phyloP scores from a whole-genome alignment of 2,888 invertebrate species.

The Pseudolycoriella hygida region DNA sequence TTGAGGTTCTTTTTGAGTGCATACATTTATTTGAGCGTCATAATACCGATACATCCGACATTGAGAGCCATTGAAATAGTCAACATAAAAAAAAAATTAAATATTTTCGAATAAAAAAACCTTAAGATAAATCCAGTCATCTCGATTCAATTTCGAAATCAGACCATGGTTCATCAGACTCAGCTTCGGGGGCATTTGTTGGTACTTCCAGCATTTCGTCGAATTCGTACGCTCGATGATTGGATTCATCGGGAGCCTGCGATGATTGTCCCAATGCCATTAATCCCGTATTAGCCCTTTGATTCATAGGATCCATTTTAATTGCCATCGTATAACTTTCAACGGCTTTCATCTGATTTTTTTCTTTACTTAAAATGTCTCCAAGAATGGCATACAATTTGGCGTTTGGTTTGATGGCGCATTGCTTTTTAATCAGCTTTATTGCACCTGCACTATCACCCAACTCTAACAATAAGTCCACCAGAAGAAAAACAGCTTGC shows the following conservation, averaged over 20 bases:
- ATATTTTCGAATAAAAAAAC: too few species aligned
- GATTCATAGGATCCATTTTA: slow-evolving; percentile 23
- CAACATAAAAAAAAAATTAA: too few species aligned
- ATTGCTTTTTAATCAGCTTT: slow-evolving; percentile 45
- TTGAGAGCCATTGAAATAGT: background rate
- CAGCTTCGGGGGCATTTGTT: slow-evolving; percentile 29
- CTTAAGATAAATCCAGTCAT: too few species aligned
- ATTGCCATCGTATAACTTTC: slow-evolving; percentile 25
- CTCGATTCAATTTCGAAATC: slow-evolving; percentile 36
- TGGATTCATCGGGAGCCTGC: slow-evolving; percentile 19
- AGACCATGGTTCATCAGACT: slow-evolving; percentile 40
- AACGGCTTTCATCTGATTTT: slow-evolving; percentile 22
- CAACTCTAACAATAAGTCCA: slow-evolving; percentile 49
- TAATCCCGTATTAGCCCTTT: slow-evolving; percentile 22
- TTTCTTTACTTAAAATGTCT: slow-evolving; percentile 20
- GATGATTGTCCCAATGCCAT: slow-evolving; percentile 11
- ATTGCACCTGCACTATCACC: slow-evolving; percentile 48
- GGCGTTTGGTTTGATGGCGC: slow-evolving; percentile 23
- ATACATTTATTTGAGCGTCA: slow-evolving; percentile 57
- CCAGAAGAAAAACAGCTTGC: slow-evolving; percentile 53
- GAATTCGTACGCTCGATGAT: slow-evolving; percentile 20
- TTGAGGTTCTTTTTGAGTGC: slow-evolving; percentile 79
- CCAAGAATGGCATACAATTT: slow-evolving; percentile 23
- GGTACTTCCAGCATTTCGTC: slow-evolving; percentile 19
- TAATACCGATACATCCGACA: too few species aligned